Base-by-base conservation (phyloP, 1,140 invertebrate species). In the Eriosoma lanigerum region DNA sequence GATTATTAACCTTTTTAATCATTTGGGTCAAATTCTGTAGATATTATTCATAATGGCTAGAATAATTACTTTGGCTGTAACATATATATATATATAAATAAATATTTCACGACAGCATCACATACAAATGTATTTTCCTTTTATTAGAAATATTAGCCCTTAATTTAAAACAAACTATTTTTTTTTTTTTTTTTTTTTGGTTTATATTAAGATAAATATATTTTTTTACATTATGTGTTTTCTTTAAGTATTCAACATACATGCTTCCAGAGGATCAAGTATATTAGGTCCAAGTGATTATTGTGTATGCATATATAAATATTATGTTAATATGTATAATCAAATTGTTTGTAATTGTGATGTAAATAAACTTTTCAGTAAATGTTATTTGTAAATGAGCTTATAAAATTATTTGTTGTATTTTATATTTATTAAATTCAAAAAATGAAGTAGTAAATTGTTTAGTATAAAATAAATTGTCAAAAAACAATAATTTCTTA, bases 371-470 rank as follows among this genome's bases (percentile, higher is more conserved):
- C 3, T 56, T 75, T 58, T 17, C n/a, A 60, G 44, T 60, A 76
- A 58, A 76, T 76, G 52, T 73, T 75, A 32, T 50, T 70, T 70
- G 66, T 70, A 50, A 70, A 70, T 44, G 66, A 70, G 66, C 66
- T 70, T 70, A 70, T 26, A 70, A 26, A n/a, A 58, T 26, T 58
- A 24, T 29, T 24, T 9, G 9, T 58, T 58, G 32, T 38, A 38
- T 38, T 38, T 38, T 38, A 38, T 38, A 38, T 38, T 38, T 38
- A 38, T 38, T 4, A 38, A 38, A 38, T 38, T n/a, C n/a, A n/a
- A 38, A 38, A 38, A 38, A 38, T 38, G 3, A 4, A 38, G 8
- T 38, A 38, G 32, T 38, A 38, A 38, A 38, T 38, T 4, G 8
- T 38, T 38, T 38, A 38, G 32, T 3, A 38, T 4, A 38, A 38